Percentiles rank a stretch among this genome's conserved stretches.
These are phyloP conservation scores for Agriotes lineatus DNA, from an alignment of 2,888 invertebrate species.

Conservation along the genomic window DNA sequence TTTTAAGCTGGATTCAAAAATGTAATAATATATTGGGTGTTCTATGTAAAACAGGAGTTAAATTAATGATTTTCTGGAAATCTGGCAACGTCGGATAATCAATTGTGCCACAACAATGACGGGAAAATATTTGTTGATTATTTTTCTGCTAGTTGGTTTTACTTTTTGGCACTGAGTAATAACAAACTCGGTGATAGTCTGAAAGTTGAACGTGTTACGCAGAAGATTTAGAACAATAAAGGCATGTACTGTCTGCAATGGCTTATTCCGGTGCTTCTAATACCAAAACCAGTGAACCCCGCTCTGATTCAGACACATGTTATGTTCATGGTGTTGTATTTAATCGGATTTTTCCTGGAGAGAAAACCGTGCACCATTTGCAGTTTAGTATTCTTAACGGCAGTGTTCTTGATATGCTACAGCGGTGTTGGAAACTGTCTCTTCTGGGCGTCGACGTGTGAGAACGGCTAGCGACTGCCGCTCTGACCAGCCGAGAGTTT, in stretches of 20 bases:
- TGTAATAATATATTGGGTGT: no score
- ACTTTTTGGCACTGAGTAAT: no score
- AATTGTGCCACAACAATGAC: no score
- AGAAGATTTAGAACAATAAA: no score
- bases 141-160: no score
- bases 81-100: no score
- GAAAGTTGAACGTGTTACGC: no score
- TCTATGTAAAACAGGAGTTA: no score
- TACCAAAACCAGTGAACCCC: conserved; percentile 98
- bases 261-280: conserved; percentile 95
- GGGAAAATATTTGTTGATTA: no score
- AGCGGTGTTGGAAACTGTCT: conserved; percentile 96
- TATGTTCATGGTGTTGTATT: conserved; percentile 96
- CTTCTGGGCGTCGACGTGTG: conserved; percentile 89
- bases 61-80: no score
- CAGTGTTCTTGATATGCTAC: conserved; percentile 95
- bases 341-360: conserved; percentile 97
- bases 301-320: conserved; percentile 96
- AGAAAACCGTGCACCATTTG: conserved; percentile 98
- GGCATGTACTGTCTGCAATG: conserved; percentile 97
- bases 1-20: no score
- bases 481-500: background rate
- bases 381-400: conserved; percentile 92
- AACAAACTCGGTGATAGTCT: no score
- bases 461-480: conserved; percentile 62